Conservation (phyloP, 2,797 vertebrate species). For the Oryzias sinensis region DNA sequence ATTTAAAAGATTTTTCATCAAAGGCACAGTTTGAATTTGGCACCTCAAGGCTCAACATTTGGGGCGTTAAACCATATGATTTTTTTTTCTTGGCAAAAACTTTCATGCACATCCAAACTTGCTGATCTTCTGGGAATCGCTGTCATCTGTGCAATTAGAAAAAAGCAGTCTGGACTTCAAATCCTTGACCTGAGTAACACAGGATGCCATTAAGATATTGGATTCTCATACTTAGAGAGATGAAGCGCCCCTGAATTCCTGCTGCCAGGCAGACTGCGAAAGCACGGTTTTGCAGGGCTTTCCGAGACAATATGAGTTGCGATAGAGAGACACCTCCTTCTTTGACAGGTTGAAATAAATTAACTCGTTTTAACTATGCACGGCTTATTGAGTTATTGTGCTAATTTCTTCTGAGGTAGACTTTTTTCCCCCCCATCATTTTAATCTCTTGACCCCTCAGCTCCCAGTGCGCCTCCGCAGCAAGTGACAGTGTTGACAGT, state of each 20-base stretch:
- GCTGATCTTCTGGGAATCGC: slow-evolving; percentile 36
- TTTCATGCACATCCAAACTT: slow-evolving; percentile 33
- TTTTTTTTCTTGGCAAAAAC: slow-evolving; percentile 42
- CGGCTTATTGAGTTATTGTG: not conserved
- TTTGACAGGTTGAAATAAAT: slow-evolving; percentile 32
- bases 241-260: slow-evolving; percentile 46
- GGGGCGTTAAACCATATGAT: slow-evolving; percentile 33
- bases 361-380: slow-evolving; percentile 9
- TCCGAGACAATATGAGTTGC: slow-evolving; percentile 55
- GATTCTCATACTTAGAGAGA: slow-evolving; percentile 34
- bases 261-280: slow-evolving; percentile 48
- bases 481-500: slow-evolving; percentile 94
- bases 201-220: slow-evolving; percentile 39
- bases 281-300: slow-evolving; percentile 35
- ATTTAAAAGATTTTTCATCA: slow-evolving; percentile 35
- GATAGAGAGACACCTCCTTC: slow-evolving; percentile 34
- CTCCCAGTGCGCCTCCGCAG: slow-evolving; percentile 94
- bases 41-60: slow-evolving; percentile 18
- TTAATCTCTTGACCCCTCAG: slow-evolving; percentile 61
- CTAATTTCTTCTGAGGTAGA: slow-evolving; percentile 1
- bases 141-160: slow-evolving; percentile 36
- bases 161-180: slow-evolving; percentile 27
- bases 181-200: slow-evolving; percentile 26
- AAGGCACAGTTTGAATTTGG: slow-evolving; percentile 31
- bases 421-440: slow-evolving; percentile 2